Conservation (phyloP, 35 echinoderm and acorn worm species). For the Amphiura filiformis region DNA sequence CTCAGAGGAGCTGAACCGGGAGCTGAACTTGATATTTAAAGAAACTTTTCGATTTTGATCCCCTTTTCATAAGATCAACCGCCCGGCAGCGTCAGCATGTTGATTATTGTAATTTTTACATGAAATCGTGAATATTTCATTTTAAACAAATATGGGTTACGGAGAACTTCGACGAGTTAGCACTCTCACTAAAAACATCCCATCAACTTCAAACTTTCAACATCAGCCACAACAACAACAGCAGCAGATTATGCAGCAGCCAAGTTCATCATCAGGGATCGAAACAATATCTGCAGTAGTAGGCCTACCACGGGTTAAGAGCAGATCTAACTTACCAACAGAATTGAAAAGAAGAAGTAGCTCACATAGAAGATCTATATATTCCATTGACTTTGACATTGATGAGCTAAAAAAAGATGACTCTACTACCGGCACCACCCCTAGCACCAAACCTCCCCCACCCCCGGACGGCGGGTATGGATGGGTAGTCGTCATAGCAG, state of each 20-base stretch:
- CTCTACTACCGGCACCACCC: background rate
- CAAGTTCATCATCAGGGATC: background rate
- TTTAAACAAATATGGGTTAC: background rate
- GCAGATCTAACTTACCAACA: background rate
- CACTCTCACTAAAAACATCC: background rate
- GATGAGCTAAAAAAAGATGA: background rate
- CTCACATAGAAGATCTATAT: background rate
- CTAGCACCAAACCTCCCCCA: background rate
- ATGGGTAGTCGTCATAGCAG: conserved; percentile 7
- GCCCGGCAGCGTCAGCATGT: too few relatives aligned
- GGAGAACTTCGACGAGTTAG: background rate
- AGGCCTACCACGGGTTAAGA: background rate
- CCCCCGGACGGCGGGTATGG: conserved; percentile 7
- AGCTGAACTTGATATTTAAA: too few relatives aligned
- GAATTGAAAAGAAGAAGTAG: background rate
- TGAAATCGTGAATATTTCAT: too few relatives aligned
- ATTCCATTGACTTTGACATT: background rate
- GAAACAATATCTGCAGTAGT: background rate
- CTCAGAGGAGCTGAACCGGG: too few relatives aligned
- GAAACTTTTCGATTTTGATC: too few relatives aligned
- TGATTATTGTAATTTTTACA: too few relatives aligned
- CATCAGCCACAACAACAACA: too few relatives aligned
- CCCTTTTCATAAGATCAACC: too few relatives aligned
- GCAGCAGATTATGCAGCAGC: too few relatives aligned
- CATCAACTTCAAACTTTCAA: background rate